phyloP scores from a whole-genome alignment of 2,113 vertebrate genomes.

The Antigone vipio region DNA sequence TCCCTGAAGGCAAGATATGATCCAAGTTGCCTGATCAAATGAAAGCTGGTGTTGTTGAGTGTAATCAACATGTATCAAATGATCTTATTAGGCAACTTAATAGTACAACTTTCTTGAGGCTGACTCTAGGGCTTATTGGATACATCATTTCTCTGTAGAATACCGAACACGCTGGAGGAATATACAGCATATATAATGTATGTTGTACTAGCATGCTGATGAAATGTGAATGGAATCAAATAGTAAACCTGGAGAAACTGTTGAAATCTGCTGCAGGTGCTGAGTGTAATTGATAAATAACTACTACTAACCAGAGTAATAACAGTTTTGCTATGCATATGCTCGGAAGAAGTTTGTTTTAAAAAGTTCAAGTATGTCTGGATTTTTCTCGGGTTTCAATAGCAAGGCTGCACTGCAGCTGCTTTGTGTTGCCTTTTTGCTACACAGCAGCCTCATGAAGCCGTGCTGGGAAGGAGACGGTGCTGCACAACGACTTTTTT shows the following conservation, averaged over 20 bases:
- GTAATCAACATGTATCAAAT: background rate
- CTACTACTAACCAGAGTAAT: background rate
- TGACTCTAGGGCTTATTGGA: background rate
- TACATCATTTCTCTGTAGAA: background rate
- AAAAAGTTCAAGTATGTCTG: background rate
- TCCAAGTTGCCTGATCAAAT: background rate
- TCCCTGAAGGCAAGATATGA: background rate
- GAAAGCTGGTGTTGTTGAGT: background rate
- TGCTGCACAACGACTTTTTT: background rate
- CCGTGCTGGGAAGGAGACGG: background rate
- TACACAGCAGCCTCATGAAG: background rate
- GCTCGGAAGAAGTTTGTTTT: background rate
- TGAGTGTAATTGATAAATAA: slow-evolving; percentile 33
- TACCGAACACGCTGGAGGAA: background rate
- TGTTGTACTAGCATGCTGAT: background rate
- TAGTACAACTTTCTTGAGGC: background rate
- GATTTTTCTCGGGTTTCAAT: background rate
- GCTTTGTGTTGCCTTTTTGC: background rate
- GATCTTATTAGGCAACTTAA: background rate
- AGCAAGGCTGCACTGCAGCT: background rate
- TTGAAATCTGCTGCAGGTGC: background rate
- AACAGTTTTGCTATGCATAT: background rate
- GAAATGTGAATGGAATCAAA: slow-evolving; percentile 34
- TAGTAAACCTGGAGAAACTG: background rate
- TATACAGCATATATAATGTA: background rate